Conservation (phyloP, 2,113 vertebrate species). For the Psettodes erumei region DNA sequence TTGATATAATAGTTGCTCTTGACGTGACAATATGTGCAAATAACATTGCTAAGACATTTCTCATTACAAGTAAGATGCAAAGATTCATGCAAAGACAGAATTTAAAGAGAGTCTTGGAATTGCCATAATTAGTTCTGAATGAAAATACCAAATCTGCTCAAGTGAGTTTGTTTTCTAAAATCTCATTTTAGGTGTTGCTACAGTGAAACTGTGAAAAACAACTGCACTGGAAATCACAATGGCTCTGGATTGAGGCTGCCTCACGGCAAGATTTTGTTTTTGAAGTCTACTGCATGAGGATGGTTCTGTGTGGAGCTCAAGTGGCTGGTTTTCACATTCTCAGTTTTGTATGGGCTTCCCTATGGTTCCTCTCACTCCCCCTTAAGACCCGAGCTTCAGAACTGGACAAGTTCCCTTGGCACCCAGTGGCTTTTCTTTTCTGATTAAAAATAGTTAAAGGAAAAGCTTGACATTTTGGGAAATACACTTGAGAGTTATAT, state of each 20-base stretch:
- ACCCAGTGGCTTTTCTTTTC: too few relatives aligned
- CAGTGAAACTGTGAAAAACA: not conserved
- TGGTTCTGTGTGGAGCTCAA: not conserved
- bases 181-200: not conserved
- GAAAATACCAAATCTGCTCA: not conserved
- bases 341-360: not conserved
- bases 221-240: not conserved
- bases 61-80: not conserved
- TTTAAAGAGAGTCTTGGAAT: not conserved
- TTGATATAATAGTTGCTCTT: slow-evolving; percentile 20
- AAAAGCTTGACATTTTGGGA: not conserved
- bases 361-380: not conserved
- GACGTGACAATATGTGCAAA: slow-evolving; percentile 4
- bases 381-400: not conserved
- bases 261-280: not conserved
- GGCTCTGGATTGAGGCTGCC: not conserved
- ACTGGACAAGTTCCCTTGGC: not conserved
- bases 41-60: not conserved
- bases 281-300: not conserved
- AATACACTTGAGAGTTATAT: too few relatives aligned
- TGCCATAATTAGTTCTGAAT: not conserved
- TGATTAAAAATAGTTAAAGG: not conserved
- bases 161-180: not conserved
- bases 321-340: not conserved
- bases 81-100: not conserved